A percentile compares a stretch with the other conserved stretches of the same genome.
Evolutionary conservation across 2,113 vertebrate genomes (phyloP).

Genomic region (Cyphomyrus discorhynchus): DNA sequence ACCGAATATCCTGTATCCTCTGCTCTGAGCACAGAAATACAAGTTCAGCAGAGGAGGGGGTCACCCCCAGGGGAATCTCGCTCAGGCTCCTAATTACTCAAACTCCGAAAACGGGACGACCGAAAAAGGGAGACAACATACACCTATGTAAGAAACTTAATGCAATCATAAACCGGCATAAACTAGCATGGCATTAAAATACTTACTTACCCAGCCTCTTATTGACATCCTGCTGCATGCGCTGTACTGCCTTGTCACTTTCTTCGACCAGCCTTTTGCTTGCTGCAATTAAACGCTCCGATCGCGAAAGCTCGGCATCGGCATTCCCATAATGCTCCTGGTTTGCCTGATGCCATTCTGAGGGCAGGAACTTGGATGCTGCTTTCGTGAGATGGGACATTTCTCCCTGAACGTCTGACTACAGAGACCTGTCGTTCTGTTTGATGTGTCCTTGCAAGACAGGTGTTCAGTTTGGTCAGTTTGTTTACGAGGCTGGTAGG

Average conservation of each 20-base stretch:
- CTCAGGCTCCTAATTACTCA: not conserved
- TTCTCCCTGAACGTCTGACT: not conserved
- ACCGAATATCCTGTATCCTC: constrained; percentile 72
- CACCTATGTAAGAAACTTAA: not conserved
- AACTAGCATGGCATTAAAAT: not conserved
- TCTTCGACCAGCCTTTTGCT: constrained; percentile 72
- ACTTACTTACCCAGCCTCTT: constrained; percentile 69
- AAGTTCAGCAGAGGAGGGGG: not conserved
- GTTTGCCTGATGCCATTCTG: constrained; percentile 62
- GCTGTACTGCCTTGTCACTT: constrained; percentile 63
- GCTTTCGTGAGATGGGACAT: constrained; percentile 66
- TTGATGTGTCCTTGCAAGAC: not conserved
- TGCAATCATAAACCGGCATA: not conserved
- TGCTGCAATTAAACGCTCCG: constrained; percentile 62
- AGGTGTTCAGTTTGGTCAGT: not conserved
- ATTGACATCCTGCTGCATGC: constrained; percentile 67
- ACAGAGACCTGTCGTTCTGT: not conserved
- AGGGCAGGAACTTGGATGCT: constrained; percentile 55
- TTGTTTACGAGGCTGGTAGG: not conserved
- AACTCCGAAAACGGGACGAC: not conserved
- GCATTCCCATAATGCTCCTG: constrained; percentile 51
- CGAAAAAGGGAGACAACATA: not conserved
- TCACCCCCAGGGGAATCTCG: not conserved
- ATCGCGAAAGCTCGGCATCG: constrained; percentile 61
- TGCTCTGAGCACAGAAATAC: constrained; percentile 61